These are phyloP conservation scores for Xanthorhoe designata DNA, from an alignment of 2,888 invertebrate species.

Conservation along the genomic window DNA sequence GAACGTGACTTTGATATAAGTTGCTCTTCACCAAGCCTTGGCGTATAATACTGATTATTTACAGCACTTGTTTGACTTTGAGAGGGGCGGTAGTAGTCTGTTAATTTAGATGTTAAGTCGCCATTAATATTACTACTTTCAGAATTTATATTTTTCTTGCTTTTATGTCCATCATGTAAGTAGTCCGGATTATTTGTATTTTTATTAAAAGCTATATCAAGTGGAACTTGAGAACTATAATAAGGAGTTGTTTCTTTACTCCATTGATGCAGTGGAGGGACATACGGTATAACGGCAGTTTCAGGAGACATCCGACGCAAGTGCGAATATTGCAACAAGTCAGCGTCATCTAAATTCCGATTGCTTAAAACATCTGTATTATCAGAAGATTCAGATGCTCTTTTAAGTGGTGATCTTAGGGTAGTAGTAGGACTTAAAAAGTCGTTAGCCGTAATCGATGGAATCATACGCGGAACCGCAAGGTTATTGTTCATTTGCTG, in stretches of 20 bases:
- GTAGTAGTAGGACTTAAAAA: background rate
- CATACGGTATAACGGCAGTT: background rate
- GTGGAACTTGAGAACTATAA: background rate
- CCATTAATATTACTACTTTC: slow-evolving; percentile 4
- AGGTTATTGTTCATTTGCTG: slow-evolving; percentile 19
- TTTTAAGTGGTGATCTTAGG: slow-evolving; percentile 24
- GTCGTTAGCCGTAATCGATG: slow-evolving; percentile 6
- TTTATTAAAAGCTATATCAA: slow-evolving; percentile 5
- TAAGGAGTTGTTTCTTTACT: slow-evolving; percentile 1
- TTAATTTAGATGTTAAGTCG: background rate
- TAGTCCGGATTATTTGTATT: background rate
- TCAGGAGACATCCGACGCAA: slow-evolving; percentile 6
- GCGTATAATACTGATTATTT: background rate
- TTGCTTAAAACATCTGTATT: slow-evolving; percentile 10
- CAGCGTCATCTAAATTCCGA: background rate
- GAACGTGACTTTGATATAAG: background rate
- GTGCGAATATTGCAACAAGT: slow-evolving; percentile 3
- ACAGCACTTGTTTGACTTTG: slow-evolving; percentile 1
- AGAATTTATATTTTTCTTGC: background rate
- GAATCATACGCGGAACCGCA: background rate
- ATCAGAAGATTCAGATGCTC: slow-evolving; percentile 25
- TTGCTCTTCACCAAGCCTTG: slow-evolving; percentile 5
- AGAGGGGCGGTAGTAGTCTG: background rate
- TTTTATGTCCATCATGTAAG: slow-evolving; percentile 2
- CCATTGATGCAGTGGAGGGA: background rate